Evolutionary conservation across 2,113 vertebrate species (phyloP), one percentile per base, ranked within the genome.

Genomic region (Rhinopithecus roxellana): DNA sequence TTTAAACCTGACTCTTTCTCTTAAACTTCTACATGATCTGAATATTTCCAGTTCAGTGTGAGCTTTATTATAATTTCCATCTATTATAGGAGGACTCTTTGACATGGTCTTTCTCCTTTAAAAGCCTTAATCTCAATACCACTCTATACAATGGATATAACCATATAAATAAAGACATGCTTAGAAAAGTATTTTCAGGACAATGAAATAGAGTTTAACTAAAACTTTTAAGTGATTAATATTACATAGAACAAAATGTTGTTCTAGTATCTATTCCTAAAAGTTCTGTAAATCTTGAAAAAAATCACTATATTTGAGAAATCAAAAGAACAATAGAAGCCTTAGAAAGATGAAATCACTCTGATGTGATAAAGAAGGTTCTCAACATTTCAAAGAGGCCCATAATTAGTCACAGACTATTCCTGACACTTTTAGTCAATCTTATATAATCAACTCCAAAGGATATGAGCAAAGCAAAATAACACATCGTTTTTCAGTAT

Each of bases 51-150:
- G 55, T 89, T 90, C n/a, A 90, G 35, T 78, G 32, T 78, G 69
- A 67, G 17, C 55, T 96, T 91, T 82, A 75, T 59, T 40, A 59
- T 57, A 94, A 91, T 45, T 69, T 77, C 75, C 81, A 82, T 72
- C 10, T 81, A 69, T 77, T 59, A 30, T 70, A 95, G 16, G 5
- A 91, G 5, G 61, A 75, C 11, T 64, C 6, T n/a, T 93, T 84
- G n/a, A 96, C 6, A 40, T 48, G 35, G 27, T 38, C 8, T 45
- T 61, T 69, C 27, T 30, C 11, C 30, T 55, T 74, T 90, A 40
- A 79, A 69, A 90, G 16, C 0, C 16, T 57, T 40, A 45, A 32
- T 85, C 22, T 96, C 79, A 79, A 75, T 52, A 78, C 3, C 5
- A 84, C 45, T 67, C 35, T 85, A 57, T 11, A 79, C 27, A 40